Evolutionary conservation across 2,888 invertebrate genomes (phyloP), one percentile per base, ranked within the genome.

Genomic region (Epinotia ramella): DNA sequence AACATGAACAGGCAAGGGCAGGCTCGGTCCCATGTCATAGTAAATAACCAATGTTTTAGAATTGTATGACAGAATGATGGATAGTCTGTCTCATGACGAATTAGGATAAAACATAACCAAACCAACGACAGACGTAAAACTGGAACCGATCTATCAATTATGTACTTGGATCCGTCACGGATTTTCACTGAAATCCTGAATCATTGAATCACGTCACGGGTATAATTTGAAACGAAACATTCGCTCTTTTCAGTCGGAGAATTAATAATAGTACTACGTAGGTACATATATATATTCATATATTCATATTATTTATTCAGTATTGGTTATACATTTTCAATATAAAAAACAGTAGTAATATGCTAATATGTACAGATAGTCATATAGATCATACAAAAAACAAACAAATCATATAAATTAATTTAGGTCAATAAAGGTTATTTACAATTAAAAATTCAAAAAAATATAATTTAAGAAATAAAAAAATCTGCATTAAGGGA

Each of bases 91-190:
- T 4, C 16, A 53, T 53, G 53, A 53, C 24, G 16, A 16, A 49
- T 28, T 65, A 11, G 13, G 16, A n/a, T 7, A 46, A 11, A 49
- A 63, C n/a, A 63, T n/a, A 20, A 28, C 16, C n/a, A 24, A 7
- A 7, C 7, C 7, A n/a, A 33, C 3, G 65, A 49, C 24, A 28
- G 24, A 65, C 16, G 24, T 6, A 16, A 16, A 24, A 24, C 4
- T 28, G 24, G 28, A 65, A 49, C 65, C 16, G 65, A 65, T 64
- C 20, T 64, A 6, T 65, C 65, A 49, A 65, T 65, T 65, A 49
- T 53, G 6, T n/a, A 53, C n/a, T 53, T 53, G 53, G 4, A 53
- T 49, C 11, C 49, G 1, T n/a, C 53, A 7, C n/a, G 13, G n/a
- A n/a, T 53, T 53, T 53, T 16, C 5, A n/a, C 53, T n/a, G 7